phyloP scores from a whole-genome alignment of 2,888 invertebrate genomes.

The Tiliacea aurago region DNA sequence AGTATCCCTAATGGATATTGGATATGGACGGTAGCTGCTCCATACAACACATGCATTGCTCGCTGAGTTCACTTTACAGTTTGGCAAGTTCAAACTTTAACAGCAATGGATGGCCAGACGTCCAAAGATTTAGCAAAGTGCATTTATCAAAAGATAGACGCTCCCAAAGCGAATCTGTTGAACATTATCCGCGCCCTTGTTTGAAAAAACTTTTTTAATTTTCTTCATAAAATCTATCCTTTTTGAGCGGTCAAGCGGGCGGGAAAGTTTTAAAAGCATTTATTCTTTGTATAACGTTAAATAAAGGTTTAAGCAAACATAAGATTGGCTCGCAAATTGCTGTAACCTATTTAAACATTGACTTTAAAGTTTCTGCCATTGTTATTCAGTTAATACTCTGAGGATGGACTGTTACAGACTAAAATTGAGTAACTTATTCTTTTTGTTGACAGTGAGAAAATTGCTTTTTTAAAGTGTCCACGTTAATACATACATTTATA shows the following conservation, averaged over 20 bases:
- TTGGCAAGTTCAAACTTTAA: slow-evolving; percentile 9
- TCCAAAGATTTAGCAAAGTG: slow-evolving; percentile 53
- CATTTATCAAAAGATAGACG: slow-evolving; percentile 52
- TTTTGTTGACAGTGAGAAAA: slow-evolving; percentile 43
- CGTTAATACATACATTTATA: slow-evolving; percentile 29
- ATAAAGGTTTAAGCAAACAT: slow-evolving; percentile 54
- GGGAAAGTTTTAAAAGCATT: slow-evolving; percentile 76
- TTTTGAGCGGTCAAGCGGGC: slow-evolving; percentile 76
- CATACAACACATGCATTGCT: slow-evolving; percentile 28
- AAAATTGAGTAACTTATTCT: slow-evolving; percentile 46
- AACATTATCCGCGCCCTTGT: slow-evolving; percentile 73
- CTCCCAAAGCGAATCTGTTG: slow-evolving; percentile 62
- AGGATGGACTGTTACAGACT: slow-evolving; percentile 14
- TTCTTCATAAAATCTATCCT: slow-evolving; percentile 78
- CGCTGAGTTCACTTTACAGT: slow-evolving; percentile 3
- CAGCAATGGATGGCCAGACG: slow-evolving; percentile 46
- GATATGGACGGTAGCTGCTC: slow-evolving; percentile 12
- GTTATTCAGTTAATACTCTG: slow-evolving; percentile 44
- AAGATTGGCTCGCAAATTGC: slow-evolving; percentile 50
- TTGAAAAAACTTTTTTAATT: slow-evolving; percentile 84
- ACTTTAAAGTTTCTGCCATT: slow-evolving; percentile 55
- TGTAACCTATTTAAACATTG: slow-evolving; percentile 59
- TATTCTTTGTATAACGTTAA: slow-evolving; percentile 63
- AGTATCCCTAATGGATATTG: slow-evolving; percentile 47
- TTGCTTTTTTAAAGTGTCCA: slow-evolving; percentile 37